phyloP scores from a whole-genome alignment of 2,113 vertebrate genomes.

The Alethe castanea region DNA sequence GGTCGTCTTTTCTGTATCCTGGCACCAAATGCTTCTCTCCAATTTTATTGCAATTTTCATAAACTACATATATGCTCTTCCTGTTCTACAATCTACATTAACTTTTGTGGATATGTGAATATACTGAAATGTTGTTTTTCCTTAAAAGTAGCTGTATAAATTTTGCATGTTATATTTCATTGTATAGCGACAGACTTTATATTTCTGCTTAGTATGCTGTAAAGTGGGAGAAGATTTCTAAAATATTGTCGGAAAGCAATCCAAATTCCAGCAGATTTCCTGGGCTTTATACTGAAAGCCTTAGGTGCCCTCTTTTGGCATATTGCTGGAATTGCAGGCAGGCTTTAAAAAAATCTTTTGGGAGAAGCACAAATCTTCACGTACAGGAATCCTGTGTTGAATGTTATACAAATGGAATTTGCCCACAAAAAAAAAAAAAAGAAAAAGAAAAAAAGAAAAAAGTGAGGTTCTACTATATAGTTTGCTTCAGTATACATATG shows the following conservation, averaged over 20 bases:
- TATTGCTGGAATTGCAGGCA: not conserved
- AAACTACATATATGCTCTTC: not conserved
- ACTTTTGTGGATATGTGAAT: not conserved
- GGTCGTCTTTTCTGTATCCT: not conserved
- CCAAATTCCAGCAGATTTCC: not conserved
- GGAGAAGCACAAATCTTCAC: not conserved
- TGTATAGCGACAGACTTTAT: not conserved
- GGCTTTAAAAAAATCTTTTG: not conserved
- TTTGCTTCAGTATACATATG: not conserved
- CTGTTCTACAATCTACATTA: not conserved
- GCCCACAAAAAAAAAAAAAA: not conserved
- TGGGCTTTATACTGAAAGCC: constrained; percentile 35
- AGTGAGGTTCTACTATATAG: not conserved
- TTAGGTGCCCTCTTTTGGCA: constrained; percentile 73
- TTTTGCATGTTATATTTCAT: not conserved
- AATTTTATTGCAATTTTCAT: not conserved
- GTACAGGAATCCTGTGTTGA: not conserved
- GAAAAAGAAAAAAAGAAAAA: not conserved
- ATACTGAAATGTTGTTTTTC: not conserved
- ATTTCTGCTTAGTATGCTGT: not conserved
- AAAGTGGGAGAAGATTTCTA: constrained; percentile 9
- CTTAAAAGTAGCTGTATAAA: not conserved
- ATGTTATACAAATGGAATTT: not conserved
- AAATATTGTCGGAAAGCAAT: not conserved
- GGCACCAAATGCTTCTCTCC: not conserved